Percentiles rank a stretch among this genome's conserved stretches.
phyloP scores from a whole-genome alignment of 2,113 vertebrate genomes.

The Notiomystis cincta region DNA sequence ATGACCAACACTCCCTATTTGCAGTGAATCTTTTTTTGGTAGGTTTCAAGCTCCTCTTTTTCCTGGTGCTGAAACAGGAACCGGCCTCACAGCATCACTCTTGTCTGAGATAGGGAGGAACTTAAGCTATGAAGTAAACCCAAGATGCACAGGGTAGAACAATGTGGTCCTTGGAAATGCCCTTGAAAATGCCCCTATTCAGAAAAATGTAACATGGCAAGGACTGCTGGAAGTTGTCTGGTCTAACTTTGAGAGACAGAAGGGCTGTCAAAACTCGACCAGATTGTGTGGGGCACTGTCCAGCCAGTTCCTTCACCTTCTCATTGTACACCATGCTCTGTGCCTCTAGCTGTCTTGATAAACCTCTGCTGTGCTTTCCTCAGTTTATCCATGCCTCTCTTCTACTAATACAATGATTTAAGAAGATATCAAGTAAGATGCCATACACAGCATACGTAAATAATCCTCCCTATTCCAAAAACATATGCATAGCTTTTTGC shows the following conservation, averaged over 20 bases:
- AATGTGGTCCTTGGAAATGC: too few species aligned
- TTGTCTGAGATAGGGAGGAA: neutral
- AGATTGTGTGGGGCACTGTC: accelerated
- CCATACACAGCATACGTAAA: neutral
- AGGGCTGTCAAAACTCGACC: neutral
- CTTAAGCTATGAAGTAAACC: neutral
- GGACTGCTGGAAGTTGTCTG: neutral
- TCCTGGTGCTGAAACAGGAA: neutral
- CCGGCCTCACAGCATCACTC: neutral
- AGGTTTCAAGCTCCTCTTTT: neutral
- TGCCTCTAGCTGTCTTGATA: neutral
- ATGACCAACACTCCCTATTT: neutral
- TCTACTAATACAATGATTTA: neutral
- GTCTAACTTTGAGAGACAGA: neutral
- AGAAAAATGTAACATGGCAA: neutral
- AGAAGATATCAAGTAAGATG: neutral
- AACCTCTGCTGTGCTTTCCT: neutral
- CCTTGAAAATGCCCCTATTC: neutral
- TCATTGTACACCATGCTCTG: neutral
- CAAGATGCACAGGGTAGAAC: neutral
- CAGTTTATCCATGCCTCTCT: neutral
- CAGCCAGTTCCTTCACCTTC: neutral
- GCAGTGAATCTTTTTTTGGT: neutral
- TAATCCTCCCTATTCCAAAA: neutral
- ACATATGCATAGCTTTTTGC: neutral